These are phyloP conservation scores for Todus mexicanus DNA, from an alignment of 2,797 vertebrate genomes.

Conservation along the genomic window DNA sequence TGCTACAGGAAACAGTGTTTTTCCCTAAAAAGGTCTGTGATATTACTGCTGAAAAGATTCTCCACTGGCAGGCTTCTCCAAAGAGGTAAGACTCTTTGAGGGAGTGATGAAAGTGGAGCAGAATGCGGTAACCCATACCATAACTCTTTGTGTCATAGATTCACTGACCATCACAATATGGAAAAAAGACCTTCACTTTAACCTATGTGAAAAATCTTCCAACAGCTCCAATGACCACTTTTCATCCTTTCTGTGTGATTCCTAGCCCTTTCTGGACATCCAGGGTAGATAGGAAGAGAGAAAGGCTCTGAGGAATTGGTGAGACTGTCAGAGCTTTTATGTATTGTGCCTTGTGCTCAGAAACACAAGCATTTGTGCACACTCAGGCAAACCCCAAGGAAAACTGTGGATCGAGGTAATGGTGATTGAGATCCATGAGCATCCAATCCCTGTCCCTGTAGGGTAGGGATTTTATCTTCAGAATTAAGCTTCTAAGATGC, in stretches of 20 bases:
- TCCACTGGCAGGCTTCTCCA: not conserved
- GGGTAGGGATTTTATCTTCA: not conserved
- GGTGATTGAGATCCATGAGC: not conserved
- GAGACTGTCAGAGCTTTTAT: not conserved
- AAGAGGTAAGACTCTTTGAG: not conserved
- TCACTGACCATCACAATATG: not conserved
- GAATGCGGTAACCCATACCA: not conserved
- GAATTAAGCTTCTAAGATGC: not conserved
- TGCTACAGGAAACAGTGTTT: constrained; percentile 36
- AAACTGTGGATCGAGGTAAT: not conserved
- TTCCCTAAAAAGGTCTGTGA: constrained; percentile 38
- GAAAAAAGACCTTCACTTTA: not conserved
- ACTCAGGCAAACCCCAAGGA: not conserved
- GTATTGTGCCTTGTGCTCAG: not conserved
- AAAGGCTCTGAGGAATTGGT: not conserved
- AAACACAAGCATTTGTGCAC: not conserved
- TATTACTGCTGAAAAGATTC: constrained; percentile 2
- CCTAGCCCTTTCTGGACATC: not conserved
- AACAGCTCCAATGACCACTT: not conserved
- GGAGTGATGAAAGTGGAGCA: not conserved
- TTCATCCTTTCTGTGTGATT: not conserved
- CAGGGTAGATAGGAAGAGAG: not conserved
- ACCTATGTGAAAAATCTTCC: not conserved
- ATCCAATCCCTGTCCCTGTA: not conserved
- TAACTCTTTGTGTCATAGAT: not conserved